These are phyloP conservation scores for Nipponacmea schrenckii DNA, from an alignment of 2,888 invertebrate genomes.

Conservation along the genomic window DNA sequence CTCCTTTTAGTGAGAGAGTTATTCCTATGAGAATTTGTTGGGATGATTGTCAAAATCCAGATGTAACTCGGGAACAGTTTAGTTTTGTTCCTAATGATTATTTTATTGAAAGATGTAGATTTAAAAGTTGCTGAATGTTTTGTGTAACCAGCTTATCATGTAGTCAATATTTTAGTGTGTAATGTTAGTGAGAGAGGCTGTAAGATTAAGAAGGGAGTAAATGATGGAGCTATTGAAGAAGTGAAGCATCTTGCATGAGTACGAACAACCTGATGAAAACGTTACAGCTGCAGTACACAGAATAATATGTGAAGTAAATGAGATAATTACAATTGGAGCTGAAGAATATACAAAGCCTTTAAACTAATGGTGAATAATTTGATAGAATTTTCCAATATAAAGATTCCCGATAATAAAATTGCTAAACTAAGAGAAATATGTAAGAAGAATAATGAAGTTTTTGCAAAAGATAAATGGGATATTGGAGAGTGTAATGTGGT, in stretches of 20 bases:
- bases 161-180: neutral
- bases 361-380: neutral
- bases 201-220: neutral
- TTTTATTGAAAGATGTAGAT: neutral
- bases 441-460: neutral
- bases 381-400: neutral
- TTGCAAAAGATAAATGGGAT: neutral
- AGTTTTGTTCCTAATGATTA: neutral
- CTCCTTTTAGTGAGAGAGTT: neutral
- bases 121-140: too few species aligned
- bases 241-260: neutral
- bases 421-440: neutral
- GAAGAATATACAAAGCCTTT: neutral
- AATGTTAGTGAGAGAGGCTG: neutral
- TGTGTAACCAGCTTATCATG: neutral
- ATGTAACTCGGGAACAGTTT: neutral
- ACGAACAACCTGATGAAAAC: neutral
- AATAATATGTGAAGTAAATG: neutral
- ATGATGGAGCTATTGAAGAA: neutral
- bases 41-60: neutral
- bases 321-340: neutral
- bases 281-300: neutral
- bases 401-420: neutral
- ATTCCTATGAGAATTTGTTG: neutral
- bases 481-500: neutral